These are phyloP conservation scores for Triops longicaudatus DNA, from an alignment of 1,140 invertebrate species.

Conservation along the genomic window DNA sequence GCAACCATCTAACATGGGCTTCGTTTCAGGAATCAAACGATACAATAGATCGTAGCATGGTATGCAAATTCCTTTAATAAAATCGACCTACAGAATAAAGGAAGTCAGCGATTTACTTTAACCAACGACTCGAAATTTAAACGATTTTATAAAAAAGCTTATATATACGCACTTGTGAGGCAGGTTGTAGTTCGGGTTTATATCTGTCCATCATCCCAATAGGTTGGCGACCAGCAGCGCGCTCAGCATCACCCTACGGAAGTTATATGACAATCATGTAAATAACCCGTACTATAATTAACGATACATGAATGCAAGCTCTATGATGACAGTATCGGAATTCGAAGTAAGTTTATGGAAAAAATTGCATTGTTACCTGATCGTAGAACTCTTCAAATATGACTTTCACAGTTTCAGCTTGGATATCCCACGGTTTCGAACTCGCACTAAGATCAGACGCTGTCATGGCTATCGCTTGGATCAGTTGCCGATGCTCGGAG, in stretches of 20 bases:
- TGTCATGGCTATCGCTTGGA: conserved; percentile 70
- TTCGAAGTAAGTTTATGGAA: no score
- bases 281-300: not conserved
- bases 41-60: conserved; percentile 65
- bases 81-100: conserved; percentile 53
- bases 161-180: conserved; percentile 52
- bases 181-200: conserved; percentile 59
- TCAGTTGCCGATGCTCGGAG: conserved; percentile 53
- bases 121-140: no score
- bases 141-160: not conserved
- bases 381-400: conserved; percentile 82
- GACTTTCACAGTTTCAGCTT: conserved; percentile 65
- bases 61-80: conserved; percentile 67
- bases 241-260: conserved; percentile 59
- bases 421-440: conserved; percentile 61
- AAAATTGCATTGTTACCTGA: conserved; percentile 46
- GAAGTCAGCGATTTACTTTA: no score
- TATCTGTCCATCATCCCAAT: conserved; percentile 76
- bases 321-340: conserved; percentile 11
- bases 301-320: not conserved
- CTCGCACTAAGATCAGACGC: conserved; percentile 72
- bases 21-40: conserved; percentile 58
- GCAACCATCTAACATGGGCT: conserved; percentile 59
- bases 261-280: conserved; percentile 23
- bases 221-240: conserved; percentile 54